Conservation (phyloP, 1,140 invertebrate genomes). For the Grapholita molesta region DNA sequence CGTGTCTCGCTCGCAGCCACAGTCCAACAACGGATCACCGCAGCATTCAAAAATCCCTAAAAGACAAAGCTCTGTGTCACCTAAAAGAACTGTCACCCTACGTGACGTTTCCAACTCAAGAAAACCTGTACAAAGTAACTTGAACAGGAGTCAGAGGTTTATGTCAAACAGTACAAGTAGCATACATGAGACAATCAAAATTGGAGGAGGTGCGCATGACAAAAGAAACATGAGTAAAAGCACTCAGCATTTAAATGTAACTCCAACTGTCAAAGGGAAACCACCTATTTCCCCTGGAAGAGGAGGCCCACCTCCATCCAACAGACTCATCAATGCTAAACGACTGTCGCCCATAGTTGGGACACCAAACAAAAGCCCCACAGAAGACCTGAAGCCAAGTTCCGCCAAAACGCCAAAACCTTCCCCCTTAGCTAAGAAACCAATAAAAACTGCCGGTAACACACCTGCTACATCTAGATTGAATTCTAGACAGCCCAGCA, state of each 20-base stretch:
- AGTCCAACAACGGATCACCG: constrained; percentile 69
- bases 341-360: constrained; percentile 74
- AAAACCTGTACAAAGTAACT: constrained; percentile 47
- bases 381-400: constrained; percentile 49
- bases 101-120: constrained; percentile 35
- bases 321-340: constrained; percentile 68
- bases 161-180: constrained; percentile 76
- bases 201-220: constrained; percentile 58
- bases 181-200: constrained; percentile 69
- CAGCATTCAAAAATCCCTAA: constrained; percentile 74
- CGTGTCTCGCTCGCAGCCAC: constrained; percentile 66
- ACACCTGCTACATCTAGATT: constrained; percentile 67
- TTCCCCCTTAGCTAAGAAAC: constrained; percentile 40
- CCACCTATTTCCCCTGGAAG: constrained; percentile 72
- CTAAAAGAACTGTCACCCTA: constrained; percentile 42
- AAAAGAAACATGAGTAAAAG: constrained; percentile 65
- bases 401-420: constrained; percentile 53
- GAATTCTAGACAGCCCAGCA: constrained; percentile 66
- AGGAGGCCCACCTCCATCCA: constrained; percentile 68
- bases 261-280: constrained; percentile 62
- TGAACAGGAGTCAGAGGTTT: constrained; percentile 63
- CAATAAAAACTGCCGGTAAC: constrained; percentile 52
- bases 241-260: constrained; percentile 57
- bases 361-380: constrained; percentile 72
- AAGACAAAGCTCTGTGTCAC: constrained; percentile 71